These are phyloP conservation scores for Papilio xuthus DNA, from an alignment of 1,140 invertebrate genomes.

Conservation along the genomic window DNA sequence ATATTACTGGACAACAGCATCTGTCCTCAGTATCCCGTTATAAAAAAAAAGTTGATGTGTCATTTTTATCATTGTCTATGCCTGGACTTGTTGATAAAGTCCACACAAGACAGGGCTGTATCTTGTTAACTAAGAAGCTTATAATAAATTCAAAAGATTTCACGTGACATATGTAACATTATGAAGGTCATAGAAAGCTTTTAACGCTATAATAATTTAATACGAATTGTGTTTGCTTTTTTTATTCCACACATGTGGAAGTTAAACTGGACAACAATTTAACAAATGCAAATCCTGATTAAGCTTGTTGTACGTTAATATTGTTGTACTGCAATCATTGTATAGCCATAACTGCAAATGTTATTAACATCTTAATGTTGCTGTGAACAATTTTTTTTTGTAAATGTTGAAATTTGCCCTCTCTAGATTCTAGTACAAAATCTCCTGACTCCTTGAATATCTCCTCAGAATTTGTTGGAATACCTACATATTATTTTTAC, in stretches of 20 bases:
- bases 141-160: constrained; percentile 37
- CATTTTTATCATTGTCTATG: neutral
- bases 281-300: neutral
- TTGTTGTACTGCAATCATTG: no score
- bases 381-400: no score
- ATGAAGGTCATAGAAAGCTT: constrained; percentile 32
- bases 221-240: neutral
- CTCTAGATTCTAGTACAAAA: no score
- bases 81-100: constrained; percentile 11
- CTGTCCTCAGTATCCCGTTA: constrained; percentile 15
- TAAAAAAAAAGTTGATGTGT: constrained; percentile 21
- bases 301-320: no score
- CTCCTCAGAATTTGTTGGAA: no score
- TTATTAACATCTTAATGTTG: no score
- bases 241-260: neutral
- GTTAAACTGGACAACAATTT: neutral
- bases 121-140: constrained; percentile 42
- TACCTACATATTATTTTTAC: no score
- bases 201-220: neutral
- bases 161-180: constrained; percentile 48
- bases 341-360: no score
- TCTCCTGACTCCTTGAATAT: no score
- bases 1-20: constrained; percentile 31
- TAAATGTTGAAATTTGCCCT: no score
- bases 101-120: constrained; percentile 22